A percentile compares a stretch with the other conserved stretches of the same genome.
Conservation (phyloP, 1,140 invertebrate species). For the Calosoma granatense region DNA sequence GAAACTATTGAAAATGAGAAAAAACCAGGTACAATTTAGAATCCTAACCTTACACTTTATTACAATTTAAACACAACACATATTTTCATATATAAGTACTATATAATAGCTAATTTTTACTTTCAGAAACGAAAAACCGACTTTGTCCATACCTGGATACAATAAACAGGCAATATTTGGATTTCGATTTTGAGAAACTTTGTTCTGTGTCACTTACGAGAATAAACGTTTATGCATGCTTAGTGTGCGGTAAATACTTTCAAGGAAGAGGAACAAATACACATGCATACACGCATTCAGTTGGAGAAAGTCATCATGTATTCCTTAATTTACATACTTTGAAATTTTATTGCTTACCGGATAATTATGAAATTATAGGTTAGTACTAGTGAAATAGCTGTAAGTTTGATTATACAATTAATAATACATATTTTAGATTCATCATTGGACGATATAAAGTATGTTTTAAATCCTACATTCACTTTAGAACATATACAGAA, state of each 20-base stretch:
- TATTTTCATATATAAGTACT: too few species aligned
- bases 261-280: conserved; percentile 96
- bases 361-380: conserved; percentile 99
- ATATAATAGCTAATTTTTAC: neutral
- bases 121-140: conserved; percentile 14
- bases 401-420: conserved; percentile 15
- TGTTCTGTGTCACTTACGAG: conserved; percentile 96
- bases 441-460: conserved; percentile 97
- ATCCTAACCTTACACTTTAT: too few species aligned
- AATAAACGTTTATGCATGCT: conserved; percentile 99
- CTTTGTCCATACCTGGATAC: conserved; percentile 92
- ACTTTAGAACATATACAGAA: conserved; percentile 66
- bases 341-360: conserved; percentile 98
- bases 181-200: conserved; percentile 99
- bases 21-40: too few species aligned
- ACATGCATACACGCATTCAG: conserved; percentile 97
- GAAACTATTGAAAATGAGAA: neutral
- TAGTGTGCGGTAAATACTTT: conserved; percentile 99
- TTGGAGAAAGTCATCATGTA: conserved; percentile 95
- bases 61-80: too few species aligned
- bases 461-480: conserved; percentile 97
- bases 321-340: conserved; percentile 95
- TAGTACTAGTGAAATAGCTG: conserved; percentile 32
- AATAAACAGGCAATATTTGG: conserved; percentile 91
- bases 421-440: conserved; percentile 62